A percentile compares a stretch with the other conserved stretches of the same genome.
These are phyloP conservation scores for Gasterosteus aculeatus DNA, from an alignment of 2,113 vertebrate species.

Conservation along the genomic window DNA sequence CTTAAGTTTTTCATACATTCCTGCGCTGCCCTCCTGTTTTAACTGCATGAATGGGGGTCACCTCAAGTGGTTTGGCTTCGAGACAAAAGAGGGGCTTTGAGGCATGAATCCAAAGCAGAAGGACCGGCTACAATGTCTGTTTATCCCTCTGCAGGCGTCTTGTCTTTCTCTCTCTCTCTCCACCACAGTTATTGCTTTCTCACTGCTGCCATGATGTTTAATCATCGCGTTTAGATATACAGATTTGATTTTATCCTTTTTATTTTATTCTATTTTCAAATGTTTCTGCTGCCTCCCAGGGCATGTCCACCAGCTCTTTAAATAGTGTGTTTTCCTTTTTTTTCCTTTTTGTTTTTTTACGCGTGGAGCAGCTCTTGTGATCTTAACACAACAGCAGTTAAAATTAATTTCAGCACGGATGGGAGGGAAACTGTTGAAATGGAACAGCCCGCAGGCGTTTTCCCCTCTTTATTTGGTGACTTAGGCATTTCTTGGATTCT, in stretches of 20 bases:
- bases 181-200: constrained; percentile 49
- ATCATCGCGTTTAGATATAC: constrained; percentile 54
- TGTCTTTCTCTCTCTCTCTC: constrained; percentile 20
- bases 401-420: constrained; percentile 76
- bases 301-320: constrained; percentile 62
- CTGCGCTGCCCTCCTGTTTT: constrained; percentile 74
- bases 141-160: constrained; percentile 63
- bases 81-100: constrained; percentile 79
- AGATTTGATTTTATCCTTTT: constrained; percentile 48
- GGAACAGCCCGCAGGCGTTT: constrained; percentile 73
- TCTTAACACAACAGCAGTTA: constrained; percentile 75
- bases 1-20: constrained; percentile 79
- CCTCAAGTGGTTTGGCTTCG: constrained; percentile 79
- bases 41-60: constrained; percentile 81
- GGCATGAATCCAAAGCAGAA: constrained; percentile 72
- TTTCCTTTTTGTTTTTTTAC: constrained; percentile 30
- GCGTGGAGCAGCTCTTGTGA: constrained; percentile 68
- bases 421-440: constrained; percentile 72
- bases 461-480: constrained; percentile 76
- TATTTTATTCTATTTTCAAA: constrained; percentile 38
- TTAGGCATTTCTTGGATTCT: constrained; percentile 75
- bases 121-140: constrained; percentile 66
- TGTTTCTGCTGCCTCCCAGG: constrained; percentile 56
- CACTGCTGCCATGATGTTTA: constrained; percentile 35
- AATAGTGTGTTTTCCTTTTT: constrained; percentile 52